A percentile compares a stretch with the other conserved stretches of the same genome.
Conservation (phyloP, 2,888 invertebrate genomes). For the Drosophila sordidula region DNA sequence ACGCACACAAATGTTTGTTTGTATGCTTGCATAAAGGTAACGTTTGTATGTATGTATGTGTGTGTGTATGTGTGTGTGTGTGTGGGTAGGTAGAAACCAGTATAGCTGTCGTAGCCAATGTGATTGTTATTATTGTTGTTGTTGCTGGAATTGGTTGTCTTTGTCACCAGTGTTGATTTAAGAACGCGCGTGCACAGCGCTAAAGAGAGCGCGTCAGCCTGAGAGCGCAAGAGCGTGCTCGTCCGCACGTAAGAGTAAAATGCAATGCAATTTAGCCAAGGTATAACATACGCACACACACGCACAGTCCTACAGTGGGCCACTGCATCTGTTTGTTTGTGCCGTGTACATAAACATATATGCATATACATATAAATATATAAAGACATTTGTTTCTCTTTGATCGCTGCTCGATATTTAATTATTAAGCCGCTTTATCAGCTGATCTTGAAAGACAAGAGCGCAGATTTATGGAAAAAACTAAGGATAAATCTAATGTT, state of each 20-base stretch:
- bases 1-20: conserved; percentile 17
- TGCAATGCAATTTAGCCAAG: conserved; percentile 19
- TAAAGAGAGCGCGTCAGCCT: conserved; percentile 20
- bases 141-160: conserved; percentile 31
- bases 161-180: conserved; percentile 49
- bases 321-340: conserved; percentile 19
- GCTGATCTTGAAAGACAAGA: conserved; percentile 7
- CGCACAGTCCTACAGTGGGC: conserved; percentile 1
- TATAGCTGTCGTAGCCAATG: conserved; percentile 42
- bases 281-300: conserved; percentile 6
- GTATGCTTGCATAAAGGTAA: conserved; percentile 9
- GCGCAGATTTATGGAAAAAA: background rate
- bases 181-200: conserved; percentile 39
- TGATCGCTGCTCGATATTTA: background rate
- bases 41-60: conserved; percentile 3
- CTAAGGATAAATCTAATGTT: background rate
- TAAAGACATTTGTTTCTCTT: conserved; percentile 5
- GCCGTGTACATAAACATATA: background rate
- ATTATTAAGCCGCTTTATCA: conserved; percentile 3
- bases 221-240: conserved; percentile 20
- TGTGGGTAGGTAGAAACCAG: conserved; percentile 54
- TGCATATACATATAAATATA: background rate
- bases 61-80: conserved; percentile 8
- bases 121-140: conserved; percentile 27
- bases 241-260: conserved; percentile 23